These are phyloP conservation scores for Phrixothrix hirtus DNA, from an alignment of 2,888 invertebrate species.

Conservation along the genomic window DNA sequence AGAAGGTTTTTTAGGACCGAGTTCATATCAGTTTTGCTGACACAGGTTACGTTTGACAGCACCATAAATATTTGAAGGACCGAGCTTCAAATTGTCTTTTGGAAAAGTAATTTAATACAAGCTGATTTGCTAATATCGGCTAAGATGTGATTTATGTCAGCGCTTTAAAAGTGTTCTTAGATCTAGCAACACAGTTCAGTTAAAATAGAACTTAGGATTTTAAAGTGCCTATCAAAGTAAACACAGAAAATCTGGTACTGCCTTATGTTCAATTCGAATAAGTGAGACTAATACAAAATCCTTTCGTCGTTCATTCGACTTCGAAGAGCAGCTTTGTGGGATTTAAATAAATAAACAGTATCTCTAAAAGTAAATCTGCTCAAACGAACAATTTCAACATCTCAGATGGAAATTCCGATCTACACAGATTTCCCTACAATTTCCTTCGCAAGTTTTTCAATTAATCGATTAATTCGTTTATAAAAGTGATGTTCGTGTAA, in stretches of 20 bases:
- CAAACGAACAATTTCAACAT: slow-evolving; percentile 18
- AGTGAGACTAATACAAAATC: slow-evolving; percentile 39
- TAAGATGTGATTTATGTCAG: not conserved
- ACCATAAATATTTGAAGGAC: slow-evolving; percentile 27
- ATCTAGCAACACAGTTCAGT: not conserved
- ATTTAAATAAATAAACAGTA: slow-evolving; percentile 47
- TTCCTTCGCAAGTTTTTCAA: too few species aligned
- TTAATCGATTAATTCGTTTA: too few species aligned
- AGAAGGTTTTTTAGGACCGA: slow-evolving; percentile 17
- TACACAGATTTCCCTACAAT: not conserved
- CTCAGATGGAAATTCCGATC: too few species aligned
- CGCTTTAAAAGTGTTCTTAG: not conserved
- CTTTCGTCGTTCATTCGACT: slow-evolving; percentile 44
- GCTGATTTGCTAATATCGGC: not conserved
- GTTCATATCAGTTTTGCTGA: slow-evolving; percentile 21
- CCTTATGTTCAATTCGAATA: not conserved
- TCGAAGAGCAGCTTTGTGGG: slow-evolving; percentile 44
- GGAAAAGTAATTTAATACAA: slow-evolving; percentile 14
- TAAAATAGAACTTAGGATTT: too few species aligned
- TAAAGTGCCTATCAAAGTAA: not conserved
- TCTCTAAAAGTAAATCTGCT: slow-evolving; percentile 40
- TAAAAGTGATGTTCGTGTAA: too few species aligned
- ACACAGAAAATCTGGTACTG: not conserved
- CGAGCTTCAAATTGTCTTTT: slow-evolving; percentile 15
- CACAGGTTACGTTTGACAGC: slow-evolving; percentile 19